A percentile compares a stretch with the other conserved stretches of the same genome.
Conservation (phyloP, 2,113 vertebrate species). For the Girardinichthys multiradiatus region DNA sequence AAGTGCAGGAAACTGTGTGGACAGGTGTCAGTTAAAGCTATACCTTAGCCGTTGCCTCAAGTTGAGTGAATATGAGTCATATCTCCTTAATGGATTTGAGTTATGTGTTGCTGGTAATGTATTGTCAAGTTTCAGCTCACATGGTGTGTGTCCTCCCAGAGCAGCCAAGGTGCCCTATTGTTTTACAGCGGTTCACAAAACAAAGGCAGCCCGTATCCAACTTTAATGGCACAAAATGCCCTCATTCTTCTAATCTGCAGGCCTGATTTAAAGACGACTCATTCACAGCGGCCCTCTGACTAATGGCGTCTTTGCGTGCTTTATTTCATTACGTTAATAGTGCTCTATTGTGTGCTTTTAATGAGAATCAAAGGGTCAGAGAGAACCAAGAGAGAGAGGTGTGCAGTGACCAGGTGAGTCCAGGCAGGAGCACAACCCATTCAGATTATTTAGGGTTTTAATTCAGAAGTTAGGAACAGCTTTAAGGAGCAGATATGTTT, state of each 20-base stretch:
- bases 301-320: constrained; percentile 65
- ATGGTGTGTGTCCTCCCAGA: neutral
- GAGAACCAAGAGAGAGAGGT: constrained; percentile 17
- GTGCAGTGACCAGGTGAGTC: constrained; percentile 16
- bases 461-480: neutral
- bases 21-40: constrained; percentile 20
- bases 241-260: constrained; percentile 27
- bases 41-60: constrained; percentile 21
- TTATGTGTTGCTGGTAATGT: constrained; percentile 25
- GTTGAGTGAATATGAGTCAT: constrained; percentile 22
- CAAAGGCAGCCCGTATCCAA: constrained; percentile 48
- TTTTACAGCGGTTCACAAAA: constrained; percentile 53
- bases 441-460: neutral
- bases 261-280: constrained; percentile 61
- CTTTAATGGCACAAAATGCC: constrained; percentile 37
- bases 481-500: neutral
- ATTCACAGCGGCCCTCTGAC: constrained; percentile 64
- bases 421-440: neutral
- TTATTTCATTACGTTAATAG: constrained; percentile 76
- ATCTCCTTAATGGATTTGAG: constrained; percentile 27
- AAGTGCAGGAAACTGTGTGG: constrained; percentile 9
- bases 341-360: constrained; percentile 71
- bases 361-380: constrained; percentile 58
- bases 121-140: constrained; percentile 17
- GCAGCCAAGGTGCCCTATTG: constrained; percentile 49